phyloP scores from a whole-genome alignment of 1,140 invertebrate genomes.

The Conus ventricosus region DNA sequence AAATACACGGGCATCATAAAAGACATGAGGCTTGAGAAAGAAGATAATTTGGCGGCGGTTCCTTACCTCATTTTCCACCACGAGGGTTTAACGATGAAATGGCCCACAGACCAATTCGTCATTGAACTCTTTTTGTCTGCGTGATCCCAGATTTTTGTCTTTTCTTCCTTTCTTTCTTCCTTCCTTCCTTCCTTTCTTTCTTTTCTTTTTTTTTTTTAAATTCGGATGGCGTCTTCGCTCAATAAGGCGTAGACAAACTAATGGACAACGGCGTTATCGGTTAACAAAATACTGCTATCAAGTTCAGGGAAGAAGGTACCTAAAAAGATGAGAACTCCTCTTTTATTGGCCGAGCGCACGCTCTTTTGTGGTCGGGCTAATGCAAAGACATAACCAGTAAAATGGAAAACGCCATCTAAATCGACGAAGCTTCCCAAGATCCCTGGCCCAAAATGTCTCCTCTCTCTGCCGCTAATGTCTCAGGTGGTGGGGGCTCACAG shows the following conservation, averaged over 20 bases:
- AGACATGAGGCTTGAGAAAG: not conserved
- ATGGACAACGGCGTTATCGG: constrained; percentile 2
- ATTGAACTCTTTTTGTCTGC: not conserved
- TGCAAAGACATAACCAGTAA: constrained; percentile 16
- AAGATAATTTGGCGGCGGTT: not conserved
- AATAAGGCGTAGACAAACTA: constrained; percentile 16
- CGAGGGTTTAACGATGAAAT: not conserved
- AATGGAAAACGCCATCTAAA: constrained; percentile 23
- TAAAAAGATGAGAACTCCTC: not conserved
- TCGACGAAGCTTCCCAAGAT: constrained; percentile 21
- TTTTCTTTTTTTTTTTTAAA: not conserved
- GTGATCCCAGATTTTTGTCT: too few relatives aligned
- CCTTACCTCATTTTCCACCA: not conserved
- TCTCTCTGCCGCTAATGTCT: constrained; percentile 14
- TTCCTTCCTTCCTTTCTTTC: not conserved
- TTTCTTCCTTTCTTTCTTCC: too few relatives aligned
- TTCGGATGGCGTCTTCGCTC: constrained; percentile 7
- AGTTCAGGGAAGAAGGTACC: not conserved
- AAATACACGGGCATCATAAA: not conserved
- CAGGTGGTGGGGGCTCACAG: constrained; percentile 1
- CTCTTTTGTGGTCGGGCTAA: constrained; percentile 19
- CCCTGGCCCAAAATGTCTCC: constrained; percentile 16
- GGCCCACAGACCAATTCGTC: not conserved
- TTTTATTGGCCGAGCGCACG: constrained; percentile 23
- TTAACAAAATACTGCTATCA: constrained; percentile 7